These are phyloP conservation scores for Acleris sparsana DNA, from an alignment of 2,888 invertebrate species.

Conservation along the genomic window DNA sequence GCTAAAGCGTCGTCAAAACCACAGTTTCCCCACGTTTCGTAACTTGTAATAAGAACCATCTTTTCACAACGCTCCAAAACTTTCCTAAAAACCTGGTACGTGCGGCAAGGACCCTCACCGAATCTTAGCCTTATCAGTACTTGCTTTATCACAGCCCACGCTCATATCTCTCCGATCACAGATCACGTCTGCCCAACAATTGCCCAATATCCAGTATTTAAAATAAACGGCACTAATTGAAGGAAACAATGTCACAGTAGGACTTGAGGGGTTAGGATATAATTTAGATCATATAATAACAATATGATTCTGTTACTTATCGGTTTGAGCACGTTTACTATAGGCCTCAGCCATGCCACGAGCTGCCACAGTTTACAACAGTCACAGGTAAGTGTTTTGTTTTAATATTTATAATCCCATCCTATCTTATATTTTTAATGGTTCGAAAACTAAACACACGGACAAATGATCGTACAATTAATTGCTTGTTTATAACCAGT, in stretches of 20 bases:
- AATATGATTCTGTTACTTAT: constrained; percentile 57
- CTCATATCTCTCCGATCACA: constrained; percentile 14
- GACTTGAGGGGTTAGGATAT: constrained; percentile 9
- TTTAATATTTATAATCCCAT: neutral
- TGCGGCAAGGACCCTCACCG: constrained; percentile 9
- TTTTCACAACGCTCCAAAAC: neutral
- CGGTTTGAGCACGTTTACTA: constrained; percentile 51
- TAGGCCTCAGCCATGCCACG: constrained; percentile 56
- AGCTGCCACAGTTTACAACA: constrained; percentile 58
- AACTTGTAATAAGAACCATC: neutral
- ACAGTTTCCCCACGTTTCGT: neutral
- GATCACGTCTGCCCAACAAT: constrained; percentile 42
- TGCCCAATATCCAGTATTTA: constrained; percentile 36
- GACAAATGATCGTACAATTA: too few relatives aligned
- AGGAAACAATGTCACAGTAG: constrained; percentile 19
- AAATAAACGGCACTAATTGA: constrained; percentile 7
- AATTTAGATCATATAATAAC: constrained; percentile 5
- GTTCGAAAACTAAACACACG: too few relatives aligned
- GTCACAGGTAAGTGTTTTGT: constrained; percentile 60
- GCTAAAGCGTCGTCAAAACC: too few relatives aligned
- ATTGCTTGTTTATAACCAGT: too few relatives aligned
- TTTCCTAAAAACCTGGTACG: constrained; percentile 13
- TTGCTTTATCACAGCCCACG: constrained; percentile 22
- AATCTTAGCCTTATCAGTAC: constrained; percentile 23
- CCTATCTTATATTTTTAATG: too few relatives aligned